These are phyloP conservation scores for Typhlichthys subterraneus DNA, from an alignment of 2,797 vertebrate species.

Conservation along the genomic window DNA sequence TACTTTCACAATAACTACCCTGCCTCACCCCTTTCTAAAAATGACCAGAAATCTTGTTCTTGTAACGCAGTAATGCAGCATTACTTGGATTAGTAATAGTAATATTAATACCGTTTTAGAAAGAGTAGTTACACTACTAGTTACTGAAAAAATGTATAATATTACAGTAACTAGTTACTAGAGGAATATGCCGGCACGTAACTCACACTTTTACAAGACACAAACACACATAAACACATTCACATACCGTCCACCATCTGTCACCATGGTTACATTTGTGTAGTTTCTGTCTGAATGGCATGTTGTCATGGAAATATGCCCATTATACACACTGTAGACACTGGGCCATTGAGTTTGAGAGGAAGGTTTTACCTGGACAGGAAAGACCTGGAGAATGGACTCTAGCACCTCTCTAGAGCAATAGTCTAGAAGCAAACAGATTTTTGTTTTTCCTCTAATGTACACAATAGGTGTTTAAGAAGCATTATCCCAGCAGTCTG, in stretches of 20 bases:
- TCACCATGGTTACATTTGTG: constrained; percentile 53
- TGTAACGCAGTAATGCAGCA: too few species aligned
- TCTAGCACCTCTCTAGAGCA: not conserved
- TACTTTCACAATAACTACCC: too few species aligned
- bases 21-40: too few species aligned
- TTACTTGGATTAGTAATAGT: too few species aligned
- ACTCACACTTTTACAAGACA: constrained; percentile 16
- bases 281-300: constrained; percentile 50
- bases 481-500: too few species aligned
- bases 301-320: constrained; percentile 56
- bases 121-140: constrained; percentile 1
- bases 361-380: constrained; percentile 37
- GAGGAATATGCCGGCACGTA: constrained; percentile 46
- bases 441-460: too few species aligned
- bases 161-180: constrained; percentile 22
- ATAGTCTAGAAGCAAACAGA: too few species aligned
- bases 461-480: too few species aligned
- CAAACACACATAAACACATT: not conserved
- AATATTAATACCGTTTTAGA: not conserved
- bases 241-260: constrained; percentile 13
- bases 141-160: too few species aligned
- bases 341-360: constrained; percentile 52
- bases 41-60: too few species aligned
- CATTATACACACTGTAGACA: constrained; percentile 53
- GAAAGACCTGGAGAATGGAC: constrained; percentile 23